Evolutionary conservation across 1,140 invertebrate genomes (phyloP), one percentile per base, ranked within the genome.

Genomic region (Spodoptera litura): DNA sequence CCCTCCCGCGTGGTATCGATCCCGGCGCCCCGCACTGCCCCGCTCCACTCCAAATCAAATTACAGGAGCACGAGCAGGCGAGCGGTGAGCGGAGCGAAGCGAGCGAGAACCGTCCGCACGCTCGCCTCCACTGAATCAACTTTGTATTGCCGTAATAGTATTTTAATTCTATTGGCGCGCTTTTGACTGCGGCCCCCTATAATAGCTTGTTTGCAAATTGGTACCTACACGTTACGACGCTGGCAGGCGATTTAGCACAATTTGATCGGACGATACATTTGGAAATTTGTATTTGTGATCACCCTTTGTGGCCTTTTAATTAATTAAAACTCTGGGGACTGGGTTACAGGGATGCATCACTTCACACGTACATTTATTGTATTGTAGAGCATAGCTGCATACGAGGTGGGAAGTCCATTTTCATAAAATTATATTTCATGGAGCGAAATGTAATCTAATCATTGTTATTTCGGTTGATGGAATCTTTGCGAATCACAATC

Each of bases 111-210:
- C 51, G 73, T 55, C 38, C 38, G 73, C 58, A 27, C 61, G 52
- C 62, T 87, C 84, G 84, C 83, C 83, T 85, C 85, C 82, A 88
- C 89, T 92, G 89, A 93, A 94, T 94, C 91, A 93, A 91, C 90
- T 91, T 91, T 93, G 90, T 94, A 94, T 92, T 89, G 90, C 83
- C 87, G 87, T 93, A 92, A 93, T 94, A 91, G 93, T 93, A 94
- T 94, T 93, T 94, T 94, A 93, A 94, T 93, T 92, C 86, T 88
- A 93, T 93, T 88, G 89, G 88, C 91, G 86, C 86, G 88, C 91
- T 91, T 92, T 92, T 91, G 81, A 89, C 87, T 90, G 88, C 86
- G 85, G 83, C 83, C 87, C 83, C 72, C 84, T 80, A 71, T 87
- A 89, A 89, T 89, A 83, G 88, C 88, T 91, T 92, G 89, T 92